These are phyloP conservation scores for Pinctada fucata DNA, from an alignment of 2,888 invertebrate species.

Conservation along the genomic window DNA sequence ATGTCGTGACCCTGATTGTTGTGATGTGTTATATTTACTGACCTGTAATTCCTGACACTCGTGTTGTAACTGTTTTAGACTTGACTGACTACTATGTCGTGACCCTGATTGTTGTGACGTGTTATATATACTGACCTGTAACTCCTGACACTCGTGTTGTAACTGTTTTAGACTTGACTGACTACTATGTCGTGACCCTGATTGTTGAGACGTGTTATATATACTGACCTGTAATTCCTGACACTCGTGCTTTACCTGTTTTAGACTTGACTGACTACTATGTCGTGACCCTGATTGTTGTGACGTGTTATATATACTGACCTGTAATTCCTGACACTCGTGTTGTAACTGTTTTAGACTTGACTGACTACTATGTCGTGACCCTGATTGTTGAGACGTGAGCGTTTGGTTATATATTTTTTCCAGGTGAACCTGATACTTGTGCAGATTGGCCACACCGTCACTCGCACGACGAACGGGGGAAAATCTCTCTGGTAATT, in stretches of 20 bases:
- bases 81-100: constrained; percentile 70
- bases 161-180: constrained; percentile 79
- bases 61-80: constrained; percentile 82
- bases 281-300: constrained; percentile 46
- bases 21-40: no score
- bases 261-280: constrained; percentile 75
- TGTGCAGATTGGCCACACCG: constrained; percentile 79
- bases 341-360: constrained; percentile 82
- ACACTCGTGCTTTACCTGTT: constrained; percentile 86
- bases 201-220: neutral
- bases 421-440: constrained; percentile 75
- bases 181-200: neutral
- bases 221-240: constrained; percentile 83
- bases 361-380: constrained; percentile 69
- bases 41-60: constrained; percentile 88
- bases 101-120: constrained; percentile 74
- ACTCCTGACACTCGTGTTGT: constrained; percentile 87
- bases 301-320: neutral
- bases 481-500: constrained; percentile 87
- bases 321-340: constrained; percentile 88
- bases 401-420: constrained; percentile 80
- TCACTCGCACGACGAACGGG: constrained; percentile 94
- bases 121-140: constrained; percentile 81
- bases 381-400: constrained; percentile 73
- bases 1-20: constrained; percentile 49